These are phyloP conservation scores for Lophura nycthemera DNA, from an alignment of 2,113 vertebrate species.

Conservation along the genomic window DNA sequence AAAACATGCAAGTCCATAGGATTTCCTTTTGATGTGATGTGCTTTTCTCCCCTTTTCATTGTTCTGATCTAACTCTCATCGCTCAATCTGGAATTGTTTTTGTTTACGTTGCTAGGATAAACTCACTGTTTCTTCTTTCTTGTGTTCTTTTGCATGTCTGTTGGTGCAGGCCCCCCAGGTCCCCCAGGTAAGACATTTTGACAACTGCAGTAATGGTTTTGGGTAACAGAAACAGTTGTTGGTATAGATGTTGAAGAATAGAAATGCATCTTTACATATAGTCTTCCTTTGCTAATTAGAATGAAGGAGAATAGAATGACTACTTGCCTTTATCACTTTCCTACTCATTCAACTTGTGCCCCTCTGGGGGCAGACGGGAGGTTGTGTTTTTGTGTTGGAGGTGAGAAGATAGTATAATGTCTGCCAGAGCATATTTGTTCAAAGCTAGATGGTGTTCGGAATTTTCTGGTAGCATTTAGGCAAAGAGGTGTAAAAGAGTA, in stretches of 20 bases:
- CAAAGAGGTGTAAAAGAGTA: neutral
- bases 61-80: neutral
- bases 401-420: neutral
- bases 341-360: neutral
- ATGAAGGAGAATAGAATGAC: neutral
- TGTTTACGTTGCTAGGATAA: neutral
- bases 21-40: neutral
- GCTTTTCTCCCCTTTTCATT: neutral
- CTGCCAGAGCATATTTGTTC: neutral
- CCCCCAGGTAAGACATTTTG: constrained; percentile 84
- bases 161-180: constrained; percentile 88
- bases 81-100: neutral
- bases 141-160: constrained; percentile 5
- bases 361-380: neutral
- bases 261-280: neutral
- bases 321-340: neutral
- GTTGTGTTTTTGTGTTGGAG: neutral
- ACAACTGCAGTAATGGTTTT: neutral
- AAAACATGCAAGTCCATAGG: neutral
- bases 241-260: neutral
- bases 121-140: neutral
- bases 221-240: neutral
- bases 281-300: neutral
- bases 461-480: neutral
- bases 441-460: neutral